phyloP scores from a whole-genome alignment of 2,113 vertebrate species.

The Toxotes chatareus region DNA sequence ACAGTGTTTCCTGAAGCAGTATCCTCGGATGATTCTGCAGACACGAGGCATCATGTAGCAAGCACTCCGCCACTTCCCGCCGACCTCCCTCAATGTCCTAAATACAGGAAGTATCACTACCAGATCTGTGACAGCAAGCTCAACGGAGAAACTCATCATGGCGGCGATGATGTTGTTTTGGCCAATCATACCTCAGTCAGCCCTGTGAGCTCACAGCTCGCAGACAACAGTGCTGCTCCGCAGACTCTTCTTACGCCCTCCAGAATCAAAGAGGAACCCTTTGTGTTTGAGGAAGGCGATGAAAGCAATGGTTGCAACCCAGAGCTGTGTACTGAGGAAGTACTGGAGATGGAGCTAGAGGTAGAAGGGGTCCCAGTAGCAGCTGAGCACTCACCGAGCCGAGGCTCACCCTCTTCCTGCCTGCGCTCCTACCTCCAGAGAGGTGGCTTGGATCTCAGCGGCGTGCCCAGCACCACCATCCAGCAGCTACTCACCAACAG shows the following conservation, averaged over 20 bases:
- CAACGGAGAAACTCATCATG: conserved; percentile 78
- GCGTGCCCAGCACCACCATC: conserved; percentile 74
- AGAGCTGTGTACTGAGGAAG: conserved; percentile 88
- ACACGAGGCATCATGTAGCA: conserved; percentile 77
- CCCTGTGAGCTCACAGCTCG: conserved; percentile 73
- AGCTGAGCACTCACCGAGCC: conserved; percentile 81
- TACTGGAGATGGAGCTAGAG: conserved; percentile 89
- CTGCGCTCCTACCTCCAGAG: conserved; percentile 91
- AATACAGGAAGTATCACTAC: conserved; percentile 93
- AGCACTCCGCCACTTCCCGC: conserved; percentile 56
- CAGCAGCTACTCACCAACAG: conserved; percentile 91
- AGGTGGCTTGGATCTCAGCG: conserved; percentile 85
- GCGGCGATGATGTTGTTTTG: conserved; percentile 60
- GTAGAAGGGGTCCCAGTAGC: conserved; percentile 87
- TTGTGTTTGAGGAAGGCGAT: conserved; percentile 79
- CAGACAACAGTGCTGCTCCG: conserved; percentile 19
- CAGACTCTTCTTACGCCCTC: conserved; percentile 81
- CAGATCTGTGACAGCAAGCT: conserved; percentile 88
- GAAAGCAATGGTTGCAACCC: conserved; percentile 84
- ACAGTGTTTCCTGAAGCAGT: conserved; percentile 23
- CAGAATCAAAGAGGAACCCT: conserved; percentile 91
- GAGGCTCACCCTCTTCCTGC: conserved; percentile 86
- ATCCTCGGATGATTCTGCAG: conserved; percentile 59
- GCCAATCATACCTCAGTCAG: conserved; percentile 90
- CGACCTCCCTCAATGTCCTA: conserved; percentile 87